phyloP scores from a whole-genome alignment of 2,113 vertebrate genomes.

The Cariama cristata region DNA sequence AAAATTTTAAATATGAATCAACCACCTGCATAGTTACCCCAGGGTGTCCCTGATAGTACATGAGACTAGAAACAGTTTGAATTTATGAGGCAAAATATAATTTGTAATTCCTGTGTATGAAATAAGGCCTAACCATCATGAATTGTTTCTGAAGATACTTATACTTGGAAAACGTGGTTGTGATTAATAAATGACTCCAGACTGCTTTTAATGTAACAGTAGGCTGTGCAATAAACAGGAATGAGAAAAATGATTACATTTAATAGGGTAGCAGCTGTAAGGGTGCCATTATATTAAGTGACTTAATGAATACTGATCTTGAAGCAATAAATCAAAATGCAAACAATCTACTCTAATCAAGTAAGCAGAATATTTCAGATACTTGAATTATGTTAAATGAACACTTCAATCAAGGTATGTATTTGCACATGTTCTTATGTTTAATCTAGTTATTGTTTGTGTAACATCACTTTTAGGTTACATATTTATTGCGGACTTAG shows the following conservation, averaged over 20 bases:
- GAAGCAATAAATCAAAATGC: constrained; percentile 77
- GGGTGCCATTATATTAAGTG: constrained; percentile 71
- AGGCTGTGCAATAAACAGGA: constrained; percentile 40
- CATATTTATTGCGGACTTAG: background rate
- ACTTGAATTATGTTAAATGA: constrained; percentile 69
- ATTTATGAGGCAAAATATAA: background rate
- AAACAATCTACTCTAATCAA: constrained; percentile 78
- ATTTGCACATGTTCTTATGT: constrained; percentile 30
- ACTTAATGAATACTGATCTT: constrained; percentile 75
- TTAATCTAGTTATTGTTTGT: constrained; percentile 54
- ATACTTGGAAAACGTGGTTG: background rate
- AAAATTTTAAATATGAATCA: background rate
- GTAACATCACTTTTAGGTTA: background rate
- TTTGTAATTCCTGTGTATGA: background rate
- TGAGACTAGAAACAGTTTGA: background rate
- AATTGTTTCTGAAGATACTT: constrained; percentile 20
- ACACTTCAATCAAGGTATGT: constrained; percentile 64
- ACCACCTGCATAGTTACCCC: background rate
- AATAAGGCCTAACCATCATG: background rate
- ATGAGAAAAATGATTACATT: background rate
- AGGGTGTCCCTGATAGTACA: background rate
- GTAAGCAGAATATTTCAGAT: constrained; percentile 59
- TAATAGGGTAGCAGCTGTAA: constrained; percentile 47
- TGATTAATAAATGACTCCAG: constrained; percentile 27
- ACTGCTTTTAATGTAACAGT: constrained; percentile 11